Percentiles rank a stretch among this genome's conserved stretches.
These are phyloP conservation scores for Noctua janthina DNA, from an alignment of 2,888 invertebrate species.

Conservation along the genomic window DNA sequence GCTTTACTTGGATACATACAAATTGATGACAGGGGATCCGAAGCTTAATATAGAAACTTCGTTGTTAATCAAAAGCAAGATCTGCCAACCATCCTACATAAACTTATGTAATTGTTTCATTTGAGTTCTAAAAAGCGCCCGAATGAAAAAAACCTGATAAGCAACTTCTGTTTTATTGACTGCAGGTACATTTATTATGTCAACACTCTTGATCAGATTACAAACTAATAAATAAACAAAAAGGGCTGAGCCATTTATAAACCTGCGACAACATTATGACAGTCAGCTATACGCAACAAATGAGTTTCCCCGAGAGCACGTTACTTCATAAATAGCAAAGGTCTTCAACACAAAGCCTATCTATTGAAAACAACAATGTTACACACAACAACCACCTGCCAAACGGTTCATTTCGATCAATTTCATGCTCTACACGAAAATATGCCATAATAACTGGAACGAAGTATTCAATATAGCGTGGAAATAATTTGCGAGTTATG, in stretches of 20 bases:
- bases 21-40: background rate
- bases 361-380: constrained; percentile 63
- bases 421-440: constrained; percentile 49
- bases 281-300: constrained; percentile 39
- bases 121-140: background rate
- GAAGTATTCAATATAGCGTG: constrained; percentile 51
- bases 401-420: constrained; percentile 63
- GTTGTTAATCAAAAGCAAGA: background rate
- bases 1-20: background rate
- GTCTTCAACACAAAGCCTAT: constrained; percentile 57
- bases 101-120: background rate
- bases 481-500: constrained; percentile 52
- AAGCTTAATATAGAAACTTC: background rate
- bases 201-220: constrained; percentile 29
- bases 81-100: background rate
- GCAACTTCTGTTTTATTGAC: constrained; percentile 7
- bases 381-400: constrained; percentile 62
- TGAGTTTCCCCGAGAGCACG: constrained; percentile 42
- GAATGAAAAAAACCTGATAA: background rate
- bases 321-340: constrained; percentile 59
- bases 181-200: constrained; percentile 7
- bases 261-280: background rate
- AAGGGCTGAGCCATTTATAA: constrained; percentile 8
- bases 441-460: constrained; percentile 37
- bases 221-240: constrained; percentile 23